phyloP scores from a whole-genome alignment of 2,797 vertebrate genomes.

The Champsocephalus esox region DNA sequence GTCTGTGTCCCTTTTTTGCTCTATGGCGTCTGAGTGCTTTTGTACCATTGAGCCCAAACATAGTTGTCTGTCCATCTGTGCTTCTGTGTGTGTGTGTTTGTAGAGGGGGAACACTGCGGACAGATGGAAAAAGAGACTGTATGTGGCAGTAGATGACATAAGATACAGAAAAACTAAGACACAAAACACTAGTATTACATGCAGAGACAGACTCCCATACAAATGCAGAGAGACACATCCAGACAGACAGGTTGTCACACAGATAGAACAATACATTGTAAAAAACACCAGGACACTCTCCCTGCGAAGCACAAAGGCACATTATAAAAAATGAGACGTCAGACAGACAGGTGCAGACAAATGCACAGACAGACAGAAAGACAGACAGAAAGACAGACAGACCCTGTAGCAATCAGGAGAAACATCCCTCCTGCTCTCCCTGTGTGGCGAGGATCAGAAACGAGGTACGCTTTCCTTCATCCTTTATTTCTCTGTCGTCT shows the following conservation, averaged over 20 bases:
- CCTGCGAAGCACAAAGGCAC: conserved; percentile 24
- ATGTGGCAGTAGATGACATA: neutral
- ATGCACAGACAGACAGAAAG: conserved; percentile 42
- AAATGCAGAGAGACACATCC: neutral
- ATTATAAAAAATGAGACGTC: conserved; percentile 29
- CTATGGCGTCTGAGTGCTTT: conserved; percentile 14
- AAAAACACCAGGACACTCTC: conserved; percentile 18
- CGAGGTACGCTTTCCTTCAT: conserved; percentile 61
- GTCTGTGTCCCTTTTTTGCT: conserved; percentile 11
- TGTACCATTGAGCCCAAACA: neutral
- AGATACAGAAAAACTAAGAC: conserved; percentile 2
- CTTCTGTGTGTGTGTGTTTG: neutral
- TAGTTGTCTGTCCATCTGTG: conserved; percentile 18
- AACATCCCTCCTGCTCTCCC: conserved; percentile 59
- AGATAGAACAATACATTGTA: neutral
- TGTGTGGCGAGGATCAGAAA: conserved; percentile 51
- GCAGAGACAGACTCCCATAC: neutral
- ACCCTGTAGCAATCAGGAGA: conserved; percentile 63
- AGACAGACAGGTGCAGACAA: conserved; percentile 49
- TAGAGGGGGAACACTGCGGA: neutral
- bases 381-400: conserved; percentile 58
- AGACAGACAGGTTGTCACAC: neutral
- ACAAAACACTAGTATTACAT: neutral
- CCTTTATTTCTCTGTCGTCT: conserved; percentile 30
- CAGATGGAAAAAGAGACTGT: neutral